phyloP scores from a whole-genome alignment of 2,888 invertebrate genomes.

The Didymodactylos carnosus region DNA sequence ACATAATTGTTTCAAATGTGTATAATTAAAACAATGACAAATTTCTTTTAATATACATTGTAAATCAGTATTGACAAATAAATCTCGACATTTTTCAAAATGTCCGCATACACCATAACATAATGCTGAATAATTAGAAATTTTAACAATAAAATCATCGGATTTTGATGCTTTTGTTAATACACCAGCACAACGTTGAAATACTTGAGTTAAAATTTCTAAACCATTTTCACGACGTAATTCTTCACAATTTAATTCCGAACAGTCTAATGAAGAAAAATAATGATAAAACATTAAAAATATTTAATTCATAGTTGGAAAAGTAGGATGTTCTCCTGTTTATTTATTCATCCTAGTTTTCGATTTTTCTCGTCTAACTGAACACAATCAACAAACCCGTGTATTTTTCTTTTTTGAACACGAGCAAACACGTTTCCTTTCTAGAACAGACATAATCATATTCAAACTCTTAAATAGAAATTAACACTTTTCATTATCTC shows the following conservation, averaged over 20 bases:
- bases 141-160: slow-evolving; percentile 56
- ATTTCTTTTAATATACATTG: slow-evolving; percentile 4
- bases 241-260: slow-evolving; percentile 90
- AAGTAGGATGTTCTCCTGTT: too few species aligned
- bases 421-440: too few species aligned
- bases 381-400: too few species aligned
- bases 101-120: slow-evolving; percentile 87
- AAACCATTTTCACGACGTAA: slow-evolving; percentile 75
- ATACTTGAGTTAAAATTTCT: slow-evolving; percentile 67
- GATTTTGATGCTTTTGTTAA: slow-evolving; percentile 56
- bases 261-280: slow-evolving; percentile 86
- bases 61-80: slow-evolving; percentile 39
- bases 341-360: too few species aligned
- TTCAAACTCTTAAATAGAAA: too few species aligned
- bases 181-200: slow-evolving; percentile 77
- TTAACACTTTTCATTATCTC: too few species aligned
- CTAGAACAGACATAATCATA: too few species aligned
- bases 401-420: too few species aligned
- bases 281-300: slow-evolving; percentile 89
- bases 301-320: slow-evolving; percentile 36
- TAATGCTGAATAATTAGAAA: slow-evolving; percentile 68
- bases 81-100: slow-evolving; percentile 71
- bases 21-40: slow-evolving; percentile 9
- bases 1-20: slow-evolving; percentile 55
- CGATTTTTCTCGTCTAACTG: too few species aligned